Evolutionary conservation across 2,888 invertebrate species (phyloP).

Genomic region (Lochmaea crataegi): DNA sequence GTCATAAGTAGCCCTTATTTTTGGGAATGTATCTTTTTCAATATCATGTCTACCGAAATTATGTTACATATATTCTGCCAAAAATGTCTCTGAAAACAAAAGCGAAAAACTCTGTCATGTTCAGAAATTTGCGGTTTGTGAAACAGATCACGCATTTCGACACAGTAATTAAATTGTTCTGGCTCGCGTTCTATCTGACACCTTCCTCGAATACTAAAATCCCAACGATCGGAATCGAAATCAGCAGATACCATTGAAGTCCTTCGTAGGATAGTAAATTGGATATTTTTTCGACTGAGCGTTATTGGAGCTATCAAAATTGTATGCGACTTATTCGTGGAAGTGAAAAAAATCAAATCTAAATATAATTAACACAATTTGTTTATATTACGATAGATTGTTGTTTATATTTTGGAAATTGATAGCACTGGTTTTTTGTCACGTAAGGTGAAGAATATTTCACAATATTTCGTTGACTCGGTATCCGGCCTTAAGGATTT

Average conservation of each 20-base stretch:
- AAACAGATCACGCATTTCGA: conserved; percentile 43
- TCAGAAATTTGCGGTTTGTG: conserved; percentile 12
- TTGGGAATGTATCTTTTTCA: background rate
- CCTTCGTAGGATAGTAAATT: background rate
- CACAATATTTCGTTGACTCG: too few species aligned
- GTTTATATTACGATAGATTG: too few species aligned
- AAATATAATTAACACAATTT: too few species aligned
- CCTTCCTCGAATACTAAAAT: conserved; percentile 43
- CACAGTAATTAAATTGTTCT: conserved; percentile 50
- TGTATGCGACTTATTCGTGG: too few species aligned
- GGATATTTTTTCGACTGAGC: background rate
- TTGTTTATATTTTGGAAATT: too few species aligned
- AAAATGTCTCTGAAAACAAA: background rate
- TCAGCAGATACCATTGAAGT: background rate
- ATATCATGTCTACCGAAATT: background rate
- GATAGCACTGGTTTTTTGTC: too few species aligned
- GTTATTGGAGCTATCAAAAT: background rate
- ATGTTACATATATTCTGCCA: background rate
- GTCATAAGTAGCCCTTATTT: background rate
- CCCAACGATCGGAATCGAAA: conserved; percentile 1
- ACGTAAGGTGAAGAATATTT: too few species aligned
- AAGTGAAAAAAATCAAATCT: too few species aligned
- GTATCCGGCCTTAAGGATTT: too few species aligned
- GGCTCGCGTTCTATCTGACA: conserved; percentile 33
- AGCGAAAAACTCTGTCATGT: conserved; percentile 11